These are phyloP conservation scores for Formica exsecta DNA, from an alignment of 1,140 invertebrate species.

Conservation along the genomic window DNA sequence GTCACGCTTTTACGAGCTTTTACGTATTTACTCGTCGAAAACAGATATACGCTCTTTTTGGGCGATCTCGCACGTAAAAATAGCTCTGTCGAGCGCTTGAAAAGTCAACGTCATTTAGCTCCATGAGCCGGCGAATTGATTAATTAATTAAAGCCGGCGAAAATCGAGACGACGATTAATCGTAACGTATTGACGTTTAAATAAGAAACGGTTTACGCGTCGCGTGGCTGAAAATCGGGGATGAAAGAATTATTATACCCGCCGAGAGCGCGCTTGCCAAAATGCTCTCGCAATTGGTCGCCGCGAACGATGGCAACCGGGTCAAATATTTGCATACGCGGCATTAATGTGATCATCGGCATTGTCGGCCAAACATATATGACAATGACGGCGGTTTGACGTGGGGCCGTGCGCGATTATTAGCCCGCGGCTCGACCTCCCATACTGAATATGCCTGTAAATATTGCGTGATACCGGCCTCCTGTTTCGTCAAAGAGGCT, in stretches of 20 bases:
- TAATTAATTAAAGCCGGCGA: neutral
- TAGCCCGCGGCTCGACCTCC: slow-evolving; percentile 42
- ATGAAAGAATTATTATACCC: slow-evolving; percentile 39
- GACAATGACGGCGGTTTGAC: slow-evolving; percentile 64
- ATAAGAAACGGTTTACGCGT: neutral
- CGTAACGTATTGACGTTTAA: neutral
- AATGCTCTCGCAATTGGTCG: neutral
- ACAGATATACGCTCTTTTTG: slow-evolving; percentile 26
- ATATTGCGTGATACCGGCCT: slow-evolving; percentile 53
- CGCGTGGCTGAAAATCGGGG: neutral
- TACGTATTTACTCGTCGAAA: slow-evolving; percentile 41
- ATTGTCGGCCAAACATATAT: slow-evolving; percentile 60
- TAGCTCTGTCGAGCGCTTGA: neutral
- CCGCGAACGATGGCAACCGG: slow-evolving; percentile 35
- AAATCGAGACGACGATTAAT: slow-evolving; percentile 6
- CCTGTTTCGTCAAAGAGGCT: slow-evolving; percentile 24
- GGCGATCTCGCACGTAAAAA: slow-evolving; percentile 1
- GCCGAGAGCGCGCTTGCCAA: no score
- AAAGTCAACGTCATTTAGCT: neutral
- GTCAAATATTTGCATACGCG: slow-evolving; percentile 71
- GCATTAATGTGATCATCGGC: slow-evolving; percentile 72
- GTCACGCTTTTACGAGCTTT: slow-evolving; percentile 56
- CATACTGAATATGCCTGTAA: slow-evolving; percentile 48
- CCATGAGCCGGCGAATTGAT: neutral
- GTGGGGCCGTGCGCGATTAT: slow-evolving; percentile 53